These are phyloP conservation scores for Sarcophaga caerulescens DNA, from an alignment of 2,888 invertebrate species.

Conservation along the genomic window DNA sequence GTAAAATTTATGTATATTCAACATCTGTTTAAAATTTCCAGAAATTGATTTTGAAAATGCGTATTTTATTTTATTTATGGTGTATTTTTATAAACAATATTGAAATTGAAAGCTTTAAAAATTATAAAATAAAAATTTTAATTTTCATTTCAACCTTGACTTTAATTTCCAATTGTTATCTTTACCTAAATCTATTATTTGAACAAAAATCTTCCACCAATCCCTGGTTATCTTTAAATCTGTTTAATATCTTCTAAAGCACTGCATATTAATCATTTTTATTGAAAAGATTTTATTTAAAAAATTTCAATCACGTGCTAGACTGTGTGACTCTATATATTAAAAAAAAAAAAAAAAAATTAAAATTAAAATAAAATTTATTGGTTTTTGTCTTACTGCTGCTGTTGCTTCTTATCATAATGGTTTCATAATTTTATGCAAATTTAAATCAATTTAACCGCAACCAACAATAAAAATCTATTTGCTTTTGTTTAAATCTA, in stretches of 20 bases:
- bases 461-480: background rate
- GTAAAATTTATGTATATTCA: background rate
- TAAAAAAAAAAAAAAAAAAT: slow-evolving; percentile 14
- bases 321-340: slow-evolving; percentile 2
- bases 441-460: slow-evolving; percentile 21
- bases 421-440: slow-evolving; percentile 44
- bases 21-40: background rate
- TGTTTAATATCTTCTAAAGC: too few relatives aligned
- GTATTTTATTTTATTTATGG: too few relatives aligned
- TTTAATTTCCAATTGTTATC: too few relatives aligned
- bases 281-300: background rate
- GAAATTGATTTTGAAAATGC: too few relatives aligned
- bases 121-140: too few relatives aligned
- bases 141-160: too few relatives aligned
- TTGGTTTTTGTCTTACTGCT: background rate
- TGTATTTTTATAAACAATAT: too few relatives aligned
- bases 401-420: background rate
- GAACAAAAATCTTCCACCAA: too few relatives aligned
- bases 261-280: too few relatives aligned
- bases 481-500: background rate
- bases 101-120: too few relatives aligned
- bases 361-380: slow-evolving; percentile 16
- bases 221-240: too few relatives aligned
- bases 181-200: too few relatives aligned
- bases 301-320: slow-evolving; percentile 43